Evolutionary conservation across 1,140 invertebrate species (phyloP).

Genomic region (Cyclargus thomasi): DNA sequence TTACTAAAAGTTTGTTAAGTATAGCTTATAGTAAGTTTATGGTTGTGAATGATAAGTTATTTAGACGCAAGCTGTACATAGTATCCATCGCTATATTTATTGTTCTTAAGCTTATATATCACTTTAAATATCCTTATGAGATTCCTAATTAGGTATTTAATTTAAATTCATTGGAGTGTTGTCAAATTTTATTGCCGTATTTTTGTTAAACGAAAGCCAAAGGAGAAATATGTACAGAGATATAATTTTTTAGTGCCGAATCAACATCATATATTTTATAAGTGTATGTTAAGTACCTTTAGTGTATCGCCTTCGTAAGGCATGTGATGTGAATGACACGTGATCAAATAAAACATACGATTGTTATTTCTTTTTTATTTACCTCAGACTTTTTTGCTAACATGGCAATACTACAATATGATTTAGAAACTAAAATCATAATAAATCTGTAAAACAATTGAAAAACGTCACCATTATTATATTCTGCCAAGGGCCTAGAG

Average conservation of each 20-base stretch:
- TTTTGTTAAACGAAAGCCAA: background rate
- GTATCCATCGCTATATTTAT: background rate
- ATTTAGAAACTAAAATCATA: too few species aligned
- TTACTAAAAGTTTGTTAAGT: background rate
- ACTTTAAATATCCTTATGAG: too few species aligned
- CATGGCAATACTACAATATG: too few species aligned
- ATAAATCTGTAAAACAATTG: too few species aligned
- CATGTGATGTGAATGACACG: slow-evolving; percentile 55
- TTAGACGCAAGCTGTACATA: slow-evolving; percentile 13
- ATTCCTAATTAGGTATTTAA: too few species aligned
- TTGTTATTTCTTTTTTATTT: slow-evolving; percentile 39
- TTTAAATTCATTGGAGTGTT: too few species aligned
- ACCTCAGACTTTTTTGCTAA: background rate
- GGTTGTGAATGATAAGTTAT: slow-evolving; percentile 59
- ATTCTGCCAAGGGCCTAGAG: too few species aligned
- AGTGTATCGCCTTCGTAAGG: slow-evolving; percentile 44
- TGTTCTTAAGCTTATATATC: too few species aligned
- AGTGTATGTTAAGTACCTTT: slow-evolving; percentile 26
- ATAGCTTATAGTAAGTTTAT: slow-evolving; percentile 44
- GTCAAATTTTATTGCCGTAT: too few species aligned
- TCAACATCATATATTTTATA: slow-evolving; percentile 20
- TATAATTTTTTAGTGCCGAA: background rate
- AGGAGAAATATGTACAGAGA: background rate
- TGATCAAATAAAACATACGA: slow-evolving; percentile 53
- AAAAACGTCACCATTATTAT: too few species aligned